Percentiles rank a stretch among this genome's conserved stretches.
Conservation (phyloP, 2,113 vertebrate species). For the Xiphophorus hellerii region DNA sequence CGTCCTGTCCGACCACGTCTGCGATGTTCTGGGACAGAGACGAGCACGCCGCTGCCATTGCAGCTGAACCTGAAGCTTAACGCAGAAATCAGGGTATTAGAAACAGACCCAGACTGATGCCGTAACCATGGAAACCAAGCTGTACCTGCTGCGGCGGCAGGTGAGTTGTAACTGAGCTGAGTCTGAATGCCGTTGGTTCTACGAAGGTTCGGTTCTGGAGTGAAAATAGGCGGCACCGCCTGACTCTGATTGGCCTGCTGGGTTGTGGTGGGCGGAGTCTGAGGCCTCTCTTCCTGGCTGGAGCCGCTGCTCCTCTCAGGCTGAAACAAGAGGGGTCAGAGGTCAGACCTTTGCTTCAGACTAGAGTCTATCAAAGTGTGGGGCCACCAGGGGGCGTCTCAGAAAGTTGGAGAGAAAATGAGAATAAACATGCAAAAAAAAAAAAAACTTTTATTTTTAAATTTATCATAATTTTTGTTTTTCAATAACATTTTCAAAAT, state of each 20-base stretch:
- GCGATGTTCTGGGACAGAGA: constrained; percentile 87
- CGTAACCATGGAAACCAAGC: background rate
- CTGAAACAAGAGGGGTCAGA: constrained; percentile 36
- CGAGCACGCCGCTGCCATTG: constrained; percentile 78
- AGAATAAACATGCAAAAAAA: too few relatives aligned
- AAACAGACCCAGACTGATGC: background rate
- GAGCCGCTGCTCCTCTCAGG: constrained; percentile 53
- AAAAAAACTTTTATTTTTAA: too few relatives aligned
- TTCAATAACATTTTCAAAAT: too few relatives aligned
- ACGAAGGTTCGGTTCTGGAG: constrained; percentile 81
- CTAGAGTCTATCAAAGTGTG: too few relatives aligned
- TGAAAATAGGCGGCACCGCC: constrained; percentile 55
- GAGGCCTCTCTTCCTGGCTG: constrained; percentile 44
- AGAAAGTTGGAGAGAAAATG: too few relatives aligned
- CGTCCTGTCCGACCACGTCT: constrained; percentile 82
- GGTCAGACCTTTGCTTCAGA: background rate
- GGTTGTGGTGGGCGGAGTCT: constrained; percentile 45
- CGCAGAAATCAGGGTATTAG: background rate
- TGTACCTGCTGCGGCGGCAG: constrained; percentile 65
- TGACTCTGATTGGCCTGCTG: constrained; percentile 60
- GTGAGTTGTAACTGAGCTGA: constrained; percentile 77
- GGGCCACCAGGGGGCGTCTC: too few relatives aligned
- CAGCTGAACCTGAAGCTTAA: constrained; percentile 30
- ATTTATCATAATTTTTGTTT: too few relatives aligned
- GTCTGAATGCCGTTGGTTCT: constrained; percentile 77